Percentiles rank a stretch among this genome's conserved stretches.
Conservation (phyloP, 2,797 vertebrate species). For the Pterois miles region DNA sequence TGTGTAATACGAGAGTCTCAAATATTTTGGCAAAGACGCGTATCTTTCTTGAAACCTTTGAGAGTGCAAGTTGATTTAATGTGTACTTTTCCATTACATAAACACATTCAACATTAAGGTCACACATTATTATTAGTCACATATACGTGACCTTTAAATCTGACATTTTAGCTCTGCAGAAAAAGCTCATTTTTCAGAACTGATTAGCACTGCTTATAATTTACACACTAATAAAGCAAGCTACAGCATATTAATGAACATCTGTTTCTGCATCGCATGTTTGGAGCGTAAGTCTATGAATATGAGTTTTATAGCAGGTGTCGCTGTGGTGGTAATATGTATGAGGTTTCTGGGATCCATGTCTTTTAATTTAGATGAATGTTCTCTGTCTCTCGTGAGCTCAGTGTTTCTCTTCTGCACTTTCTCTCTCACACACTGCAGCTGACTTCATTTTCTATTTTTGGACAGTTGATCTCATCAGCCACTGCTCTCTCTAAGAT, state of each 20-base stretch:
- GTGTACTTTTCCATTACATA: not conserved
- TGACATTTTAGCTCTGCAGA: not conserved
- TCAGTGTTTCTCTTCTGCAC: conserved; percentile 5
- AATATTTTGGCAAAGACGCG: not conserved
- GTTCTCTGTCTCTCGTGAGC: not conserved
- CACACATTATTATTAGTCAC: not conserved
- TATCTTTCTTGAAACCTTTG: not conserved
- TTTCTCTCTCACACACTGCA: not conserved
- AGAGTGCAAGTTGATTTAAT: not conserved
- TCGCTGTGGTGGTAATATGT: conserved; percentile 7
- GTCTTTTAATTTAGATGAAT: conserved; percentile 19
- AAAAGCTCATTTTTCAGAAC: not conserved
- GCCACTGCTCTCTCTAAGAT: conserved; percentile 22
- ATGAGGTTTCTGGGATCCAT: not conserved
- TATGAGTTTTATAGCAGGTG: conserved; percentile 36
- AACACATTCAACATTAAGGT: conserved; percentile 1
- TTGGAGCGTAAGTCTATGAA: conserved; percentile 27
- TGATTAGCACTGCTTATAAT: not conserved
- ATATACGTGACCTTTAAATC: not conserved
- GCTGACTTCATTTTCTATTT: conserved; percentile 57
- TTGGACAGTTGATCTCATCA: conserved; percentile 37
- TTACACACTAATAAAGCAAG: not conserved
- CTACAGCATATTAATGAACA: conserved; percentile 47
- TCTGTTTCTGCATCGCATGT: conserved; percentile 27
- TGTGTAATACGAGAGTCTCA: not conserved